These are phyloP conservation scores for Diachrysia chrysitis DNA, from an alignment of 2,888 invertebrate species.

Conservation along the genomic window DNA sequence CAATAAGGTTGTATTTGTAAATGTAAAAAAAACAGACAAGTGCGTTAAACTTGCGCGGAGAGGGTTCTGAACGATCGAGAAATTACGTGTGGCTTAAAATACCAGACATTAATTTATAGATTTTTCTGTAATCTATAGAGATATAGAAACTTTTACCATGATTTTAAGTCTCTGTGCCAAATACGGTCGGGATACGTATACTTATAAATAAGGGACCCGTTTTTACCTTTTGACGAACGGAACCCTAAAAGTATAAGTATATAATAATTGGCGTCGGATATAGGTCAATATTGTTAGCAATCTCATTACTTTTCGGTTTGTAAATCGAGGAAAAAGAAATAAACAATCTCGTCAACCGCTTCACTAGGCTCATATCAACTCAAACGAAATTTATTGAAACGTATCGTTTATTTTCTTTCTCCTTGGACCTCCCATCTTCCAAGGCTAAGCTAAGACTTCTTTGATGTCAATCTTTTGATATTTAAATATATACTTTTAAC, in stretches of 20 bases:
- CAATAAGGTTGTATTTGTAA: conserved; percentile 18
- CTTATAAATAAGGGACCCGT: too few relatives aligned
- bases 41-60: too few relatives aligned
- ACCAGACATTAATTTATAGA: too few relatives aligned
- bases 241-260: background rate
- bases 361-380: conserved; percentile 55
- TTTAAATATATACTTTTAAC: conserved; percentile 16
- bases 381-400: conserved; percentile 60
- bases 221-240: too few relatives aligned
- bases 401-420: conserved; percentile 53
- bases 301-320: conserved; percentile 1
- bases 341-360: conserved; percentile 55
- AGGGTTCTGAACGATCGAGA: too few relatives aligned
- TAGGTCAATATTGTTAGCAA: background rate
- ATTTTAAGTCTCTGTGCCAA: too few relatives aligned
- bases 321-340: conserved; percentile 27
- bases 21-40: too few relatives aligned
- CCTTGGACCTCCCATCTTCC: conserved; percentile 52
- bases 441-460: conserved; percentile 39
- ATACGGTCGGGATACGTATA: too few relatives aligned
- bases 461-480: conserved; percentile 41
- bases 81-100: too few relatives aligned
- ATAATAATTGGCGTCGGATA: background rate
- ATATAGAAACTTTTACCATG: too few relatives aligned
- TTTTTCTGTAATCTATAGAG: too few relatives aligned